phyloP scores from a whole-genome alignment of 2,888 invertebrate genomes.

The Athripsodes cinereus region DNA sequence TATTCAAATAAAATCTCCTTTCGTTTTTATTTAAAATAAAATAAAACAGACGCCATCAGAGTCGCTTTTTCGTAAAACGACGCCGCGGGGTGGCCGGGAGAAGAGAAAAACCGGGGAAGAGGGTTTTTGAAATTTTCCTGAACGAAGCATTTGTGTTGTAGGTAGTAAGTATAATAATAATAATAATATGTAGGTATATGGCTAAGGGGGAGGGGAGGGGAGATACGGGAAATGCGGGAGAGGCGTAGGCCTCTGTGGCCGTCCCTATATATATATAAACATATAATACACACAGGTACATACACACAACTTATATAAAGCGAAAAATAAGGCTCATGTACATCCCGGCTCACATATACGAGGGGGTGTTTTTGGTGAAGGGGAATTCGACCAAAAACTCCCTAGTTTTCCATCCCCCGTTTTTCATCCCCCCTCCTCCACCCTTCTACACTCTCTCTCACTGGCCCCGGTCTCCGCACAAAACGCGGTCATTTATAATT shows the following conservation, averaged over 20 bases:
- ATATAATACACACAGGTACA: background rate
- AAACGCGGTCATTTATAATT: slow-evolving; percentile 26
- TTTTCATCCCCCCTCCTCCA: background rate
- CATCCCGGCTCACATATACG: slow-evolving; percentile 4
- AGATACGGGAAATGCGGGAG: background rate
- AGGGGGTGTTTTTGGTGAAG: slow-evolving; percentile 1
- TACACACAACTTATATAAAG: slow-evolving; percentile 14
- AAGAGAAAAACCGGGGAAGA: background rate
- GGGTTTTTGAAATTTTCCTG: background rate
- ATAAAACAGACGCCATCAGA: background rate
- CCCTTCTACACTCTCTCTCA: background rate
- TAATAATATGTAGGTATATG: background rate
- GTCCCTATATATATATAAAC: background rate
- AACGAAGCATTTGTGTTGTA: background rate
- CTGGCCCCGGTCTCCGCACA: slow-evolving; percentile 1
- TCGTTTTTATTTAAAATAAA: background rate
- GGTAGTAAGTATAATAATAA: background rate
- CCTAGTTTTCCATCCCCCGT: background rate
- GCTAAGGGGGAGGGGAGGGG: background rate
- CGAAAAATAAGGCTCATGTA: slow-evolving; percentile 20
- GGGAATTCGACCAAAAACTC: background rate
- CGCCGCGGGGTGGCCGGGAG: background rate
- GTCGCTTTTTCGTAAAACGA: background rate
- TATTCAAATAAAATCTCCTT: background rate
- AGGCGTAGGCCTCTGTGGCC: background rate